Conservation (phyloP, 2,113 vertebrate genomes). For the Dendrocopos noguchii region DNA sequence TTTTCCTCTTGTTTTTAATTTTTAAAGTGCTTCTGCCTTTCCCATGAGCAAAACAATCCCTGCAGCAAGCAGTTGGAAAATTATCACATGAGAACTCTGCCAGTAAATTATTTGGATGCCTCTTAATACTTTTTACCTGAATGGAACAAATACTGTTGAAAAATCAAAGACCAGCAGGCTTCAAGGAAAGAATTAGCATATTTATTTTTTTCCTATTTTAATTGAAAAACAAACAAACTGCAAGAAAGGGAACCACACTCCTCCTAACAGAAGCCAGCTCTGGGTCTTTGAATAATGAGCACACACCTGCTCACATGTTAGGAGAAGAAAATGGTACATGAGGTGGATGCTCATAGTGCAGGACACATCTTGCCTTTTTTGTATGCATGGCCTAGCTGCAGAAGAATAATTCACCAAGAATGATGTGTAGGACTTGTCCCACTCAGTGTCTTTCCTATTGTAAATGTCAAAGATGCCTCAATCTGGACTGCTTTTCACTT, state of each 20-base stretch:
- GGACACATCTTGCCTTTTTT: not conserved
- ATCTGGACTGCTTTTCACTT: slow-evolving; percentile 1
- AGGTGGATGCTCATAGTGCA: not conserved
- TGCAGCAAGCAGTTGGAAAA: fast-evolving
- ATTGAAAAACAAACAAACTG: not conserved
- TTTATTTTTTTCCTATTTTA: not conserved
- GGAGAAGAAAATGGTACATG: not conserved
- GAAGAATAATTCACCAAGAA: not conserved
- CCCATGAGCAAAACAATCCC: not conserved
- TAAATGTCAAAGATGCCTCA: not conserved
- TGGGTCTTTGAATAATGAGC: not conserved
- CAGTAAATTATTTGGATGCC: not conserved
- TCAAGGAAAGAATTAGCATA: not conserved
- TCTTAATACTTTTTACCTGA: not conserved
- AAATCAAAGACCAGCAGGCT: not conserved
- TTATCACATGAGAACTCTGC: not conserved
- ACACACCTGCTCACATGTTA: not conserved
- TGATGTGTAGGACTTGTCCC: not conserved
- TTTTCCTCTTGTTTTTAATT: not conserved
- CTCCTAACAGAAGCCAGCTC: not conserved
- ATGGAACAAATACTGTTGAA: not conserved
- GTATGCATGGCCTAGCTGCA: not conserved
- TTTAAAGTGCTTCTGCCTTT: not conserved
- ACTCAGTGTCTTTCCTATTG: not conserved
- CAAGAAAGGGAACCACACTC: no score